phyloP scores from a whole-genome alignment of 2,888 invertebrate species.

The Kryphioiulus occultus region DNA sequence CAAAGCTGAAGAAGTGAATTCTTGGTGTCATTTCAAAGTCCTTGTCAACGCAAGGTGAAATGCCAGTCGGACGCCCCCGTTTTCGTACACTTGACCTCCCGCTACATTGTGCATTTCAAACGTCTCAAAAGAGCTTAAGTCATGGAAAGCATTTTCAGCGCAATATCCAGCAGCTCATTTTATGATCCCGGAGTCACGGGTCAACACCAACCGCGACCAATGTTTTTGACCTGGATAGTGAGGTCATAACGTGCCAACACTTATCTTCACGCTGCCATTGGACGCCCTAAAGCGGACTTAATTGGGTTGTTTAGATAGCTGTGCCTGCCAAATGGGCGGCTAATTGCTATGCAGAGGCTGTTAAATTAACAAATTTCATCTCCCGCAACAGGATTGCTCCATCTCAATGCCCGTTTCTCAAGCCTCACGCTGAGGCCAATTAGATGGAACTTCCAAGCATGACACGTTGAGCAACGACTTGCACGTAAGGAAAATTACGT shows the following conservation, averaged over 20 bases:
- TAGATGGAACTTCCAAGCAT: not conserved
- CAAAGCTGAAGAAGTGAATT: too few relatives aligned
- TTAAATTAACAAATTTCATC: too few relatives aligned
- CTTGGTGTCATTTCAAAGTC: too few relatives aligned
- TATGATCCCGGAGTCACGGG: not conserved
- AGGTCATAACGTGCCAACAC: not conserved
- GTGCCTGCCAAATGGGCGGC: too few relatives aligned
- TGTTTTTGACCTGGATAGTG: not conserved
- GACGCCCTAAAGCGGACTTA: not conserved
- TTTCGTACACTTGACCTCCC: not conserved
- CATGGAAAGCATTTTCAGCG: too few relatives aligned
- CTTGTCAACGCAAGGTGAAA: too few relatives aligned
- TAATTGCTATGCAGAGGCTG: too few relatives aligned
- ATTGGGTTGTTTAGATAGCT: not conserved
- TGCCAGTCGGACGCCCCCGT: too few relatives aligned
- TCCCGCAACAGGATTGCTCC: not conserved
- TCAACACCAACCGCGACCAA: not conserved
- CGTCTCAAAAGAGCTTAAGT: too few relatives aligned
- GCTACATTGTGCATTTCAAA: too few relatives aligned
- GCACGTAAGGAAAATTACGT: not conserved
- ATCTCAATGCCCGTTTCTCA: not conserved
- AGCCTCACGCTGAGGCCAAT: not conserved
- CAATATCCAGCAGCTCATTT: not conserved
- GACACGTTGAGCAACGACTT: not conserved
- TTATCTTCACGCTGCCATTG: slow-evolving; percentile 7